Evolutionary conservation across 2,797 vertebrate species (phyloP), one percentile per base, ranked within the genome.

Genomic region (Rhynchotus rufescens): DNA sequence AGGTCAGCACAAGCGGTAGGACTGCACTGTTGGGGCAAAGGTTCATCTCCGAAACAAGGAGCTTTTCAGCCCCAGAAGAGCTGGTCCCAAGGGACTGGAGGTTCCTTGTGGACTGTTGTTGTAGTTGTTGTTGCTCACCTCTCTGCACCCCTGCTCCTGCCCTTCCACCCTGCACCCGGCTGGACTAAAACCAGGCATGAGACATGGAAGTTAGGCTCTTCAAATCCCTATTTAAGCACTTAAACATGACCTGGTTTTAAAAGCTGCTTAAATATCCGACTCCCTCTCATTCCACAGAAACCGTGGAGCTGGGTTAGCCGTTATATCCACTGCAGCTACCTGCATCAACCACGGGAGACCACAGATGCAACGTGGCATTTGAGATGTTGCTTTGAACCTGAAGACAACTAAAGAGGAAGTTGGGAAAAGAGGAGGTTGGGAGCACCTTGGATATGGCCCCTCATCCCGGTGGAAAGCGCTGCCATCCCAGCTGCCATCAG

Each of bases 201-300:
- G 92, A 61, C 59, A 28, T 15, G 1, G 47, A 80, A 54, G 6
- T 68, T 20, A 66, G 71, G 28, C 47, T 89, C 74, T 78, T 75
- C 51, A 80, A 82, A 80, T 47, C 60, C 69, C 21, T 76, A 5
- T 42, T 4, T 74, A 36, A 90, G 69, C 77, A 84, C 76, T 85
- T 61, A 6, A 61, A 91, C 91, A 59, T 32, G 8, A 59, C 62
- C 65, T 79, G 32, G 82, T 94, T 93, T 91, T 57, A 93, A 56
- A 88, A 75, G 52, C 61, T 71, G 36, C 49, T 40, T 79, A 44
- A 87, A 89, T 22, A 86, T 8, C 28, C 56, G 73, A 7, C 73
- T 75, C 65, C 26, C 34, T 85, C 77, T 79, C 51, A 71, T 80
- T 69, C 68, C 44, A 60, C 9, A 67, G n/a, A 62, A 87, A 40